Percentiles rank a stretch among this genome's conserved stretches.
Conservation (phyloP, 2,113 vertebrate species). For the Hydrolagus affinis region DNA sequence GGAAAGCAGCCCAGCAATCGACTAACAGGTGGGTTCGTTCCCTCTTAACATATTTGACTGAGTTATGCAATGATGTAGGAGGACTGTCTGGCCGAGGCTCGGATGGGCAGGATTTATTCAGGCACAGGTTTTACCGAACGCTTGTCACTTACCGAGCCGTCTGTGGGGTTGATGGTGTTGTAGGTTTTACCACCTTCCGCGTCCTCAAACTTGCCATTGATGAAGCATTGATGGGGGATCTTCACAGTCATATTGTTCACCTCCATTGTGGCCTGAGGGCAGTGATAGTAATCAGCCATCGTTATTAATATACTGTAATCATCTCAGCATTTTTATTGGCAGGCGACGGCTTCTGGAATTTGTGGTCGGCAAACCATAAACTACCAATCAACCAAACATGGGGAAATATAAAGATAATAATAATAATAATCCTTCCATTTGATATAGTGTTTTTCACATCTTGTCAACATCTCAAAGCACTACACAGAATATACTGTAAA, state of each 20-base stretch:
- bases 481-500: no score
- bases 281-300: not conserved
- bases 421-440: not conserved
- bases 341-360: not conserved
- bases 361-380: not conserved
- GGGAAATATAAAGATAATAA: not conserved
- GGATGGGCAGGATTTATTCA: not conserved
- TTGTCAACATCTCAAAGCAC: no score
- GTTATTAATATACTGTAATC: not conserved
- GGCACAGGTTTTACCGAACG: no score
- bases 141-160: constrained; percentile 67
- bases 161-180: constrained; percentile 64
- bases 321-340: not conserved
- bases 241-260: constrained; percentile 66
- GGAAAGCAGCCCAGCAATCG: no score
- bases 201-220: constrained; percentile 62
- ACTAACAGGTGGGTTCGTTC: no score
- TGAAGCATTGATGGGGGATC: constrained; percentile 73
- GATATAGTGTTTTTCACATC: not conserved
- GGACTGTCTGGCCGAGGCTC: no score
- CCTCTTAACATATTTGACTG: no score
- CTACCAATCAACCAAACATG: not conserved
- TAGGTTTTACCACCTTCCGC: constrained; percentile 63
- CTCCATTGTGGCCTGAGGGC: constrained; percentile 55
- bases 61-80: no score